Conservation (phyloP, 1,140 invertebrate genomes). For the Drosophila eugracilis region DNA sequence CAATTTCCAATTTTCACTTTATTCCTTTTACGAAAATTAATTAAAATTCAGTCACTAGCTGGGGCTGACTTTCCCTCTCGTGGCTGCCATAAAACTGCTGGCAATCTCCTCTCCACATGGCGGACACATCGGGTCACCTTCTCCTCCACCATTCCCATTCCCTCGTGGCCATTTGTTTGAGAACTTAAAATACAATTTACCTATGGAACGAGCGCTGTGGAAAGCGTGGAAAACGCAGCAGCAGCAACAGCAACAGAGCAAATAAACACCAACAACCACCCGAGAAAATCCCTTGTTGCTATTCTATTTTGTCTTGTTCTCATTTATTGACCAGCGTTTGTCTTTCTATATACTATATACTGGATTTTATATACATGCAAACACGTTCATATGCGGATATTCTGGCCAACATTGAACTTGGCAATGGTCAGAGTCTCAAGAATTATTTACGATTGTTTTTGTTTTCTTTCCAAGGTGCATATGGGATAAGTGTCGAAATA, state of each 20-base stretch:
- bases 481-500: neutral
- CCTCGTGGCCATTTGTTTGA: slow-evolving; percentile 33
- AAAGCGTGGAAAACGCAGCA: slow-evolving; percentile 53
- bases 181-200: slow-evolving; percentile 53
- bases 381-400: slow-evolving; percentile 11
- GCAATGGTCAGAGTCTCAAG: slow-evolving; percentile 44
- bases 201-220: slow-evolving; percentile 47
- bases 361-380: slow-evolving; percentile 6
- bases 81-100: slow-evolving; percentile 62
- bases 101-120: slow-evolving; percentile 44
- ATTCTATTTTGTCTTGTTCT: slow-evolving; percentile 31
- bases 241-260: slow-evolving; percentile 15
- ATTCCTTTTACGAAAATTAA: slow-evolving; percentile 51
- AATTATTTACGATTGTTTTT: slow-evolving; percentile 45
- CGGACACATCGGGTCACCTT: slow-evolving; percentile 5
- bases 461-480: slow-evolving; percentile 30
- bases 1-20: slow-evolving; percentile 49
- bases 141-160: slow-evolving; percentile 8
- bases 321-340: slow-evolving; percentile 50
- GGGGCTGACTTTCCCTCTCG: slow-evolving; percentile 38
- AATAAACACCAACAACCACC: slow-evolving; percentile 8
- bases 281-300: slow-evolving; percentile 43
- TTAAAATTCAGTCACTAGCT: slow-evolving; percentile 52
- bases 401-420: slow-evolving; percentile 40
- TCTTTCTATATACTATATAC: slow-evolving; percentile 46